A percentile compares a stretch with the other conserved stretches of the same genome.
Evolutionary conservation across 2,797 vertebrate species (phyloP).

Genomic region (Acipenser ruthenus): DNA sequence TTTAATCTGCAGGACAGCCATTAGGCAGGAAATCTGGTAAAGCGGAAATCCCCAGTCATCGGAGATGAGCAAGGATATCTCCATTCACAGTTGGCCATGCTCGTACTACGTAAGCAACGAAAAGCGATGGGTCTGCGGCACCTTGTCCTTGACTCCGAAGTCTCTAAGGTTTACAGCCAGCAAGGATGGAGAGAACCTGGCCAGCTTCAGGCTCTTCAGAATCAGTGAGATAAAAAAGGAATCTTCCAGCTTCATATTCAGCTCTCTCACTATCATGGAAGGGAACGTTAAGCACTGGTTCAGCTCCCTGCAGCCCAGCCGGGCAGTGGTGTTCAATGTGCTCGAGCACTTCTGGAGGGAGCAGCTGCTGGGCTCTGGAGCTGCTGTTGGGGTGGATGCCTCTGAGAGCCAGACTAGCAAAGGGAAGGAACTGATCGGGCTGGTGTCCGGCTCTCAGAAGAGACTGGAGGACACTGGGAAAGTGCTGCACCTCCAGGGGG

Average conservation of each 20-base stretch:
- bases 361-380: conserved; percentile 52
- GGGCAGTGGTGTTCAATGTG: conserved; percentile 76
- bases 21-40: too few species aligned
- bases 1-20: too few species aligned
- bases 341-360: conserved; percentile 95
- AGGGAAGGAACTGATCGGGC: conserved; percentile 63
- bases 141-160: conserved; percentile 62
- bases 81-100: conserved; percentile 78
- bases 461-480: conserved; percentile 74
- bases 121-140: conserved; percentile 77
- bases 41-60: too few species aligned
- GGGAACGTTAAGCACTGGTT: conserved; percentile 86
- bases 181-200: conserved; percentile 50
- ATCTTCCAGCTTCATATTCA: conserved; percentile 83
- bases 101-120: conserved; percentile 77
- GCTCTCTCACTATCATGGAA: conserved; percentile 76
- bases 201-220: conserved; percentile 57
- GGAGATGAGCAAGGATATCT: conserved; percentile 65
- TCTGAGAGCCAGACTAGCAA: conserved; percentile 43
- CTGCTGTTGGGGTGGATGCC: conserved; percentile 25
- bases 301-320: conserved; percentile 77
- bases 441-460: conserved; percentile 68
- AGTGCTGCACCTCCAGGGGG: conserved; percentile 81
- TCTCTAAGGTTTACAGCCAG: conserved; percentile 61
- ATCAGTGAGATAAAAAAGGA: conserved; percentile 83